Evolutionary conservation across 2,113 vertebrate species (phyloP).

Genomic region (Gnathonemus echidnorhynchus): DNA sequence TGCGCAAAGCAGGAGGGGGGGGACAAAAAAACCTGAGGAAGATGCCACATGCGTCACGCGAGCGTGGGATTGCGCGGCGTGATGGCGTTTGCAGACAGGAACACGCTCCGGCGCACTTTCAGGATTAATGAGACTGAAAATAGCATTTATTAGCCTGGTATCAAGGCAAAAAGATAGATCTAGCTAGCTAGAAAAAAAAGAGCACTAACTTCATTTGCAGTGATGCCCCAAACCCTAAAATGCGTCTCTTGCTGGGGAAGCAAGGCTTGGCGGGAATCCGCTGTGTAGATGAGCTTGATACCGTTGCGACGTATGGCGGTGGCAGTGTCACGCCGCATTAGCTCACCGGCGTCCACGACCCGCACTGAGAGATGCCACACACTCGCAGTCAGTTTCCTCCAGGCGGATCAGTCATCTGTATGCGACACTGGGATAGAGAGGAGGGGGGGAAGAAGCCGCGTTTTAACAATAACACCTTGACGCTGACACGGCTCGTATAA

Average conservation of each 20-base stretch:
- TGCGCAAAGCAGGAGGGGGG: background rate
- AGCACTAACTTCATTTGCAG: background rate
- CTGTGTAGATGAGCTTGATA: background rate
- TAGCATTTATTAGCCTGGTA: background rate
- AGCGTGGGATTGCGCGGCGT: background rate
- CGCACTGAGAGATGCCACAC: slow-evolving; percentile 67
- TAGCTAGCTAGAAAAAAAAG: background rate
- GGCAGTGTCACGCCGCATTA: slow-evolving; percentile 51
- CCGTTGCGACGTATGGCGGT: slow-evolving; percentile 32
- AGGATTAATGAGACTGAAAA: slow-evolving; percentile 5
- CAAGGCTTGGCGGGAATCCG: background rate
- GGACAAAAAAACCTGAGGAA: background rate
- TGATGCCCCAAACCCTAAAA: background rate
- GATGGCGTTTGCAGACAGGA: background rate
- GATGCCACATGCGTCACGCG: background rate
- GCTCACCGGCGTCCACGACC: slow-evolving; percentile 66
- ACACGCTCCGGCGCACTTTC: background rate
- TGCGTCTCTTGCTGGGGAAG: background rate
- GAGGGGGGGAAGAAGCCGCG: slow-evolving; percentile 30
- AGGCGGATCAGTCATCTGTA: slow-evolving; percentile 69
- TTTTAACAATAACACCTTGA: slow-evolving; percentile 69
- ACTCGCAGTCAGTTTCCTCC: slow-evolving; percentile 65
- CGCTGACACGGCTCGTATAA: slow-evolving; percentile 66
- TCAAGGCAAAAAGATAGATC: background rate
- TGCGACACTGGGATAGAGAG: slow-evolving; percentile 57